Conservation (phyloP, 2,797 vertebrate genomes). For the Trachops cirrhosus region DNA sequence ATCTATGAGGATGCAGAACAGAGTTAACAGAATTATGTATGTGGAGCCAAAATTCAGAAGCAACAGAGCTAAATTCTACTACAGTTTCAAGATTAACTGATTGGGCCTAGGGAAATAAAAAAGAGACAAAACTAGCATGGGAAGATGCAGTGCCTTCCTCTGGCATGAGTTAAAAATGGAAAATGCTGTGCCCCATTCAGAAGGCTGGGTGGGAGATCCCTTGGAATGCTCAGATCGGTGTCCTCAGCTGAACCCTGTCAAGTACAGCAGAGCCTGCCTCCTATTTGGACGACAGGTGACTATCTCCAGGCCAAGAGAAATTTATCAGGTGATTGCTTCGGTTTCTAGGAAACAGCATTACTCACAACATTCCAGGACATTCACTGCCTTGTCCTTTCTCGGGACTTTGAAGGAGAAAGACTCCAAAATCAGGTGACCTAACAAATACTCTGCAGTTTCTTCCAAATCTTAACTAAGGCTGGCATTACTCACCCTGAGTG, state of each 20-base stretch:
- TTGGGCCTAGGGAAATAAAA: neutral
- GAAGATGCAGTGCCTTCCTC: neutral
- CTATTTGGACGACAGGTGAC: slow-evolving; percentile 41
- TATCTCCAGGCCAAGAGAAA: slow-evolving; percentile 30
- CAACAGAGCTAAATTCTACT: neutral
- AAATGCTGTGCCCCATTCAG: neutral
- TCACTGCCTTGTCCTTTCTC: neutral
- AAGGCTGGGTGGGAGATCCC: neutral
- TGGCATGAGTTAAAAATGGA: neutral
- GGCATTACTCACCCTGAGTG: neutral
- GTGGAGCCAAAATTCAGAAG: neutral
- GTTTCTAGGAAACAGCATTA: neutral
- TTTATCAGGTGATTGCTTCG: neutral
- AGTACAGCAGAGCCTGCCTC: neutral
- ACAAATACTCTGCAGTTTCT: neutral
- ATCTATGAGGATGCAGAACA: neutral
- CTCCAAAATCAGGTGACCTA: slow-evolving; percentile 2
- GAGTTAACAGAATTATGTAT: neutral
- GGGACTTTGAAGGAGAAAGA: neutral
- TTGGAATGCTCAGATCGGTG: neutral
- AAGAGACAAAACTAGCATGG: neutral
- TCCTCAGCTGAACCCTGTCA: neutral
- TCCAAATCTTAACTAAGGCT: neutral
- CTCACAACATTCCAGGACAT: slow-evolving; percentile 32
- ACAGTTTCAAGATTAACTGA: neutral